Evolutionary conservation across 37 sponge, comb jelly and placozoan species (phyloP), one percentile per base, ranked within the genome.

Genomic region (Petrosia ficiformis): DNA sequence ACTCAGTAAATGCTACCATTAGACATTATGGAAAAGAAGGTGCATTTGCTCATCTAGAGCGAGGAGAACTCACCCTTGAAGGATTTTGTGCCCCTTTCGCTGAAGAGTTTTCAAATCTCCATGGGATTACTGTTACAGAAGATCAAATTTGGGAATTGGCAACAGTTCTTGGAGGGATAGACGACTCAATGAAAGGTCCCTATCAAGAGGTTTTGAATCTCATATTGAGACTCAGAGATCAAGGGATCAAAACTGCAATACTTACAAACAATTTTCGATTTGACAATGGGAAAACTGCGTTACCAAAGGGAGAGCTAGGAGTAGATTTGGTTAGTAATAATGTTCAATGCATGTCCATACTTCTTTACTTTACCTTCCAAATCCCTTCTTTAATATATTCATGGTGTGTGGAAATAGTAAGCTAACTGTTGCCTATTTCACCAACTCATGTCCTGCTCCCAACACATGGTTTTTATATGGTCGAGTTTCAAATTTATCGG

Each of bases 201-300:
- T 21, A 44, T 4, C 58, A 21, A 25, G 85, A 57, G 3, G 78
- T 89, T 35, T 5, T 70, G 42, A 74, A 75, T 16, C 60, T 76
- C 42, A 54, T 84, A 0, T 30, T 28, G 42, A 11, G 42, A 1
- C 32, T 89, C 44, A 57, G 67, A 39, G 2, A 36, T 1, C 25
- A 48, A 1, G 84, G 80, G 36, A 67, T 89, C 22, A 83, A 83
- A 72, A 65, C 69, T 16, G 89, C 89, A 42, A 44, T 89, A 26
- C 33, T 89, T 32, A 89, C 89, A 14, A 89, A 89, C 72, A 89
- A 89, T 57, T 89, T 76, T 39, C 29, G 44, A 31, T 56, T 42
- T 8, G 71, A 76, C n/a, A 35, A 63, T 39, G 87, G 87, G 24
- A 42, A 35, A 1, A 80, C 77, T 28, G 70, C 68, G 29, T 63